Base-by-base conservation (phyloP, 1,140 invertebrate species). In the Drosophila littoralis region DNA sequence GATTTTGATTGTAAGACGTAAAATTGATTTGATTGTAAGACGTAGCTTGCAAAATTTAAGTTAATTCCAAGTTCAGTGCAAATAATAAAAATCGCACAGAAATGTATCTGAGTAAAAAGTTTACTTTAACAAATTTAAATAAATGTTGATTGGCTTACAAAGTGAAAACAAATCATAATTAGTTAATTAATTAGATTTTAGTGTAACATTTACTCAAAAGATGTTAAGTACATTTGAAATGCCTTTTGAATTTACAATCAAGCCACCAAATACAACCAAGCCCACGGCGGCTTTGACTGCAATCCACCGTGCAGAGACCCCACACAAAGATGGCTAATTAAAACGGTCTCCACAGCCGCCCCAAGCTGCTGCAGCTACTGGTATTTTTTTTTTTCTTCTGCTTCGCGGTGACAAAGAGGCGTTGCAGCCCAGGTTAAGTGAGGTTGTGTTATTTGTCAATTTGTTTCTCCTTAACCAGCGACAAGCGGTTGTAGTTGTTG, bases 391-490 rank as follows among this genome's bases (percentile, higher is more conserved):
- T 32, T 64, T 42, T n/a, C 12, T 32, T 32, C 42, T 46, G 54
- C 35, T 33, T 63, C 57, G 64, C 69, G 73, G 36, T 58, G 61
- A 66, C 79, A 77, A 66, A 85, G 71, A 88, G 83, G 84, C 83
- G 84, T 88, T 88, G 64, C 67, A 60, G 79, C 67, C 12, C 35
- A 55, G 84, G 84, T 89, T 83, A 89, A 89, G 84, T 84, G 84
- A 89, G 84, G 84, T 84, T 84, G 78, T 89, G 84, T 89, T 89
- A 89, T 89, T 89, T 89, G 84, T 89, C 84, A 89, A 89, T 89
- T 89, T 89, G 84, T 89, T 82, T 84, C 78, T 71, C 70, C 80
- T 80, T 83, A 86, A 88, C 50, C 54, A 74, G 79, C 79, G 43
- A 79, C 64, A 78, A 67, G 60, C 32, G 65, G 60, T 73, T 75